phyloP scores from a whole-genome alignment of 1,140 invertebrate genomes.

The Lysiphlebus fabarum region DNA sequence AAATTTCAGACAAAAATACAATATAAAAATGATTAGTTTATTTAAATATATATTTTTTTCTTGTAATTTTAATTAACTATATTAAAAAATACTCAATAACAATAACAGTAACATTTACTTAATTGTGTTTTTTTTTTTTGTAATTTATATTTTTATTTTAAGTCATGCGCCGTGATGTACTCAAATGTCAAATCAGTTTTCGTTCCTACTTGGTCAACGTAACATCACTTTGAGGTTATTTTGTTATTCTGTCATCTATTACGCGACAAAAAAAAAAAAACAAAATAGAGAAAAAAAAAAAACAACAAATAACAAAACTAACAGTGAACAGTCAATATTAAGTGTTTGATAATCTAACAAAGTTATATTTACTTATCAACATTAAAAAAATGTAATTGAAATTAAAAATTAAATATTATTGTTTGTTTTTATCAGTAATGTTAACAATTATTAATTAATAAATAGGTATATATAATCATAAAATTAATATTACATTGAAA shows the following conservation, averaged over 20 bases:
- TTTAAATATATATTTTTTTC: too few species aligned
- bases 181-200: conserved; percentile 3
- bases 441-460: too few species aligned
- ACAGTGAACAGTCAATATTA: background rate
- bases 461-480: too few species aligned
- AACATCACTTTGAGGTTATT: conserved; percentile 4
- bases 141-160: too few species aligned
- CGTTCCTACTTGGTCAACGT: background rate
- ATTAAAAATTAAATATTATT: background rate
- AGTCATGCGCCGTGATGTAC: background rate
- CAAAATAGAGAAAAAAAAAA: background rate
- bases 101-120: too few species aligned
- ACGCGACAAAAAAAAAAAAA: background rate
- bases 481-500: too few species aligned
- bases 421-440: too few species aligned
- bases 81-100: background rate
- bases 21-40: too few species aligned
- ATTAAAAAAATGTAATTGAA: background rate
- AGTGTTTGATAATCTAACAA: background rate
- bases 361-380: background rate
- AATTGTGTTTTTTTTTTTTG: too few species aligned
- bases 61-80: background rate
- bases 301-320: background rate
- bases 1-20: too few species aligned
- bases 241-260: background rate